Evolutionary conservation across 2,888 invertebrate genomes (phyloP).

Genomic region (Syrista parreyssii): DNA sequence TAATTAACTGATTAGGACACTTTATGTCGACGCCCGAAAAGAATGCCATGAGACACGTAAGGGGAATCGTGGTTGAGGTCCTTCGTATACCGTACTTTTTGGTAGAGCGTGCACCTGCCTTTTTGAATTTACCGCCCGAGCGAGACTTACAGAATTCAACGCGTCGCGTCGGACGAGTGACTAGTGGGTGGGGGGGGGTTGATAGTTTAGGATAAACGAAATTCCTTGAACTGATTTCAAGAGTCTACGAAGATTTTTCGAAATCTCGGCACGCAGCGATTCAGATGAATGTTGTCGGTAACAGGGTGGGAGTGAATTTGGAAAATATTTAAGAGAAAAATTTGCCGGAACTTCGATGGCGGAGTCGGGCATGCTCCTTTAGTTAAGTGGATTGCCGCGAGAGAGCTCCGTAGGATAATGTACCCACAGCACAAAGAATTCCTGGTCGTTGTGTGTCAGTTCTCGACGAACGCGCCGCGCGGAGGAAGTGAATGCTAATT

Average conservation of each 20-base stretch:
- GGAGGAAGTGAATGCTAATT: constrained; percentile 64
- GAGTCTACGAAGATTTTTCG: background rate
- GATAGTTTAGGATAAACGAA: background rate
- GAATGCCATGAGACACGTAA: background rate
- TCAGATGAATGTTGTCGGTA: no score
- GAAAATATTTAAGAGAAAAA: background rate
- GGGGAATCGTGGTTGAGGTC: background rate
- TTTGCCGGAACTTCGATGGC: background rate
- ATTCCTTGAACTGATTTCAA: background rate
- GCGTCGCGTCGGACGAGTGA: background rate
- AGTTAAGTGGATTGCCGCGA: constrained; percentile 8
- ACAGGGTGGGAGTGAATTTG: background rate
- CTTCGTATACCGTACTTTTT: background rate
- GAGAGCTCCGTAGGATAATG: constrained; percentile 49
- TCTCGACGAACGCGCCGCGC: constrained; percentile 14
- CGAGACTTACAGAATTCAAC: background rate
- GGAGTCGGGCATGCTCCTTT: background rate
- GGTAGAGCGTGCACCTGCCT: background rate
- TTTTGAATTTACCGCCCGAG: background rate
- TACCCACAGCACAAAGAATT: constrained; percentile 55
- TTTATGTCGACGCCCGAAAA: constrained; percentile 22
- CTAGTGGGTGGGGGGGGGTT: background rate
- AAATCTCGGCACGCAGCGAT: no score
- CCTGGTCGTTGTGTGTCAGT: constrained; percentile 29
- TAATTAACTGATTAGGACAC: constrained; percentile 23